Conservation (phyloP, 2,113 vertebrate genomes). For the Caranx melampygus region DNA sequence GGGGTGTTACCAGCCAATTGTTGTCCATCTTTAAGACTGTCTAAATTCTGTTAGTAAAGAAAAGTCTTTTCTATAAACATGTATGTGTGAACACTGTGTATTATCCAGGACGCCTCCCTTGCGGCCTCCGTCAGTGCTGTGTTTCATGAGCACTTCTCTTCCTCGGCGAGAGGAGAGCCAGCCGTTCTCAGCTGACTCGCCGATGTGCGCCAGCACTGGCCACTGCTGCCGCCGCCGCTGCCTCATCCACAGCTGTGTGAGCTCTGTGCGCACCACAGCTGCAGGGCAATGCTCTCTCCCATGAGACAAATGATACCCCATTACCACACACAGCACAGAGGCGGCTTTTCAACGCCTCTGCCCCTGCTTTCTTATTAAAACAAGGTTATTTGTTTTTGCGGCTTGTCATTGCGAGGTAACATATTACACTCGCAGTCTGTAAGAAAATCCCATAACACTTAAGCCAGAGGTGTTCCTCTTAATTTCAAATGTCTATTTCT, state of each 20-base stretch:
- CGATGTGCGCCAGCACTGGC: slow-evolving; percentile 50
- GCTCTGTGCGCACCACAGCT: slow-evolving; percentile 63
- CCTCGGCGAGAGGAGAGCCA: slow-evolving; percentile 34
- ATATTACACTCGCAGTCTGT: not conserved
- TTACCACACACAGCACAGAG: slow-evolving; percentile 60
- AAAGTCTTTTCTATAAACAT: not conserved
- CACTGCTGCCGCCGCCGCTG: slow-evolving; percentile 8
- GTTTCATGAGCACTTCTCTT: slow-evolving; percentile 7
- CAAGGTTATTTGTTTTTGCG: slow-evolving; percentile 45
- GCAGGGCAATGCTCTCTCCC: slow-evolving; percentile 57
- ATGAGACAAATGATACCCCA: slow-evolving; percentile 64
- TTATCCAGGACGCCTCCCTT: not conserved
- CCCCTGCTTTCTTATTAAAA: slow-evolving; percentile 50
- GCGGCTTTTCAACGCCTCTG: slow-evolving; percentile 43
- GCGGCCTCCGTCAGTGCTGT: not conserved
- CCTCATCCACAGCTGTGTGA: slow-evolving; percentile 67
- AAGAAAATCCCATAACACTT: not conserved
- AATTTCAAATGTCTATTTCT: slow-evolving; percentile 6
- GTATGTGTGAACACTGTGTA: not conserved
- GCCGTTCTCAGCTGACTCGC: slow-evolving; percentile 48
- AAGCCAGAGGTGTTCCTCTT: slow-evolving; percentile 1
- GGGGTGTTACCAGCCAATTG: not conserved
- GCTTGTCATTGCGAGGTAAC: not conserved
- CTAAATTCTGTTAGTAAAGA: not conserved
- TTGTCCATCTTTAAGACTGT: not conserved